phyloP scores from a whole-genome alignment of 92 coral and sea anemone species.

The Bergia sp. region DNA sequence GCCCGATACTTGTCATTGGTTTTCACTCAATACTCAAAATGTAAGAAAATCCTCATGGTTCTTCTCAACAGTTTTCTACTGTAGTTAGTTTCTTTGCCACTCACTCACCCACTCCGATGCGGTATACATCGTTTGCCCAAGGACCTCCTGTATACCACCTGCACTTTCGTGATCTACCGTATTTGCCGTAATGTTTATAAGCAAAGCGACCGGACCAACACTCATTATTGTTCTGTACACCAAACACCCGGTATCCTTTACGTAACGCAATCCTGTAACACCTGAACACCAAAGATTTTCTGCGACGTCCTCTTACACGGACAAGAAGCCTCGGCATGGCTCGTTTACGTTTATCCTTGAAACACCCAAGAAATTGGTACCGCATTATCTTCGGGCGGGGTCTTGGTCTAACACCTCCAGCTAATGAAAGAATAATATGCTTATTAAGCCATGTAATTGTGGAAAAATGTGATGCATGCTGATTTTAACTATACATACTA shows the following conservation, averaged over 20 bases:
- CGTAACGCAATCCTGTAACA: background rate
- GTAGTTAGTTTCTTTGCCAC: background rate
- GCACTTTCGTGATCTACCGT: constrained; percentile 12
- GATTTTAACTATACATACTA: background rate
- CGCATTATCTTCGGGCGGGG: constrained; percentile 9
- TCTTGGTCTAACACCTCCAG: constrained; percentile 28
- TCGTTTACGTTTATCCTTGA: background rate
- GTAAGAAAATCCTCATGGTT: background rate
- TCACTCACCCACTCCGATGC: constrained; percentile 24
- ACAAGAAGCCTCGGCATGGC: background rate
- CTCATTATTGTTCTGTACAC: background rate
- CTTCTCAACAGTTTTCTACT: background rate
- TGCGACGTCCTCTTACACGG: background rate
- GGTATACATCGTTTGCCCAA: constrained; percentile 2
- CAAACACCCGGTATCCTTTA: constrained; percentile 8
- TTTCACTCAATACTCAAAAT: background rate
- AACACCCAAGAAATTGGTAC: constrained; percentile 12
- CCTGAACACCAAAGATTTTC: background rate
- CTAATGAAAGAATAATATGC: background rate
- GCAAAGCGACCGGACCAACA: constrained; percentile 13
- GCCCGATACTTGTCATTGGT: no score
- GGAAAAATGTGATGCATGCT: background rate
- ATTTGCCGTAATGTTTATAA: background rate
- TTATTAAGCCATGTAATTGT: background rate
- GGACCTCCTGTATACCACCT: background rate